Evolutionary conservation across 2,888 invertebrate species (phyloP), one percentile per base, ranked within the genome.

Genomic region (Hermaeophaga mercurialis): DNA sequence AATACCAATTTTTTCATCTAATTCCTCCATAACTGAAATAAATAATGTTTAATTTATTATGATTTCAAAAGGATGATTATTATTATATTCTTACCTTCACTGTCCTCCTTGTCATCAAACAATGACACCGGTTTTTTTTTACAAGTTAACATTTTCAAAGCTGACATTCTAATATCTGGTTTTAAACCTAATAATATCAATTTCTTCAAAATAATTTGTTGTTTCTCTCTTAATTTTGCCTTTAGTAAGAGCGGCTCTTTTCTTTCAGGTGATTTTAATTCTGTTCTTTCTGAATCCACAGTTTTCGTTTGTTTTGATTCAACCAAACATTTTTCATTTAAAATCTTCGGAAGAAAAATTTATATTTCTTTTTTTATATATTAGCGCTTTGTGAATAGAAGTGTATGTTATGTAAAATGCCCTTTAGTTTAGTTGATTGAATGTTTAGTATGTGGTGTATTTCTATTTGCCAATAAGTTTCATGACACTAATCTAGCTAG

Each of bases 111-210:
- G 46, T 66, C 67, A 58, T 71, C 72, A 34, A 58, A 68, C 26
- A 75, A 64, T 28, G 68, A 67, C 38, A 76, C 66, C 56, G 68
- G 73, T 59, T 76, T 76, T 63, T 77, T 76, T 59, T 76, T 76
- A 58, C 73, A 75, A 53, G 74, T 72, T 26, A 77, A 68, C 70
- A 75, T 76, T 66, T 76, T 77, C 58, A 78, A 70, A 49, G 76
- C 77, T 9, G 78, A 77, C 69, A 78, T 73, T 56, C 78, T 67
- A 43, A 78, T 67, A 61, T 74, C 74, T n/a, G 79, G 79, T 62
- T 76, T 77, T 50, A 78, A 66, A 17, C 74, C 74, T 62, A 76
- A 75, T 54, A 77, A 66, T 71, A 77, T 75, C 46, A 78, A 65
- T 61, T 72, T 71, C 64, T 75, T 75, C 17, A 78, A 66, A 52